Conservation (phyloP, 2,888 invertebrate genomes). For the Thereva nobilitata region DNA sequence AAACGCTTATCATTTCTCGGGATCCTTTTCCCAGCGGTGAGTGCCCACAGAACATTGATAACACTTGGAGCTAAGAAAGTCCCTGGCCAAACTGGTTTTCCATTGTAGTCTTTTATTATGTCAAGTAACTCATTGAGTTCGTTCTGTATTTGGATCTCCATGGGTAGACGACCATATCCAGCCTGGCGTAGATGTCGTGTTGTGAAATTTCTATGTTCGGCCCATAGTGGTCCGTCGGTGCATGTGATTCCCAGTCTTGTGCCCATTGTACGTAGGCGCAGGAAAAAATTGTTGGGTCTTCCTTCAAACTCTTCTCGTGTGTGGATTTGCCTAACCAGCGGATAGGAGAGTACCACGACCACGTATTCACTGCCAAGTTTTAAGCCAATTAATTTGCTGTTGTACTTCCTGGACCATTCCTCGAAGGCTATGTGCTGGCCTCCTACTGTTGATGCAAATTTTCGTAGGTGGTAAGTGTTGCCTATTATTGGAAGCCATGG, state of each 20-base stretch:
- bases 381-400: slow-evolving; percentile 63
- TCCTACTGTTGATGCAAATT: slow-evolving; percentile 53
- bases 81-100: slow-evolving; percentile 51
- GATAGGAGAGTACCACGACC: slow-evolving; percentile 62
- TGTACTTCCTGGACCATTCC: slow-evolving; percentile 59
- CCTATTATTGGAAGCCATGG: slow-evolving; percentile 54
- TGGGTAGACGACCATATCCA: slow-evolving; percentile 63
- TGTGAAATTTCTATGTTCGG: slow-evolving; percentile 62
- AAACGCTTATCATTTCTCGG: slow-evolving; percentile 58
- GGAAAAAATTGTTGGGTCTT: slow-evolving; percentile 69
- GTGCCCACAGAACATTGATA: slow-evolving; percentile 69
- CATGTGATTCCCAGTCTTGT: slow-evolving; percentile 62
- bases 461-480: slow-evolving; percentile 52
- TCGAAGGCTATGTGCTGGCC: slow-evolving; percentile 62
- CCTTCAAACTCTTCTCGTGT: slow-evolving; percentile 65
- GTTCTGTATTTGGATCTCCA: slow-evolving; percentile 62
- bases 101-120: slow-evolving; percentile 47
- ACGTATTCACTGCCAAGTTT: slow-evolving; percentile 62
- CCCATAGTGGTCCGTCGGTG: slow-evolving; percentile 64
- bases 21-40: slow-evolving; percentile 62
- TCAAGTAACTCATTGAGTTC: slow-evolving; percentile 60
- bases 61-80: slow-evolving; percentile 62
- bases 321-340: slow-evolving; percentile 62
- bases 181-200: slow-evolving; percentile 61
- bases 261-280: slow-evolving; percentile 67